Base-by-base conservation (phyloP, 2,797 vertebrate species). In the Poeciliopsis turneri region DNA sequence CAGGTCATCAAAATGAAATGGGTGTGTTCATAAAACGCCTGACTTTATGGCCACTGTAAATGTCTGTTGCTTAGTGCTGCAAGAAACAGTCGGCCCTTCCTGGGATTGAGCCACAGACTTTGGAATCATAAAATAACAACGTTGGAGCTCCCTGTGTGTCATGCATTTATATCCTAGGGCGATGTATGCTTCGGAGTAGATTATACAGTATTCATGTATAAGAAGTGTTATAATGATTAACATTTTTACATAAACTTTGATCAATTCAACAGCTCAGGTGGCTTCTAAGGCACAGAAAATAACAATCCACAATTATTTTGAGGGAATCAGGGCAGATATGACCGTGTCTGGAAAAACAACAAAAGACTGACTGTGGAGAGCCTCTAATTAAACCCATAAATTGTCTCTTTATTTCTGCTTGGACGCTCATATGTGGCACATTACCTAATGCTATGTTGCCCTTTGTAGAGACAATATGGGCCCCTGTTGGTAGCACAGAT, bases 31-130 rank as follows among this genome's bases (percentile, higher is more conserved):
- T 43, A 70, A 5, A 39, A 30, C 68, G 6, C 43, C 68, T n/a
- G 8, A 15, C 16, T 93, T 94, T 93, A 93, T 85, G 73, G 55
- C 55, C 0, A 81, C 82, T 84, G 87, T 95, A 94, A 94, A 93
- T 57, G 0, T 72, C 51, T 87, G 66, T 64, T 53, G 43, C 49
- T 78, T 46, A 20, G 69, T 47, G 76, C 33, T 70, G 72, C 46
- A 15, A 79, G 25, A 59, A 76, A 73, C 12, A 28, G 13, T 55
- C 55, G 33, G 23, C 73, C 74, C 78, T 80, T 55, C 75, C 64
- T 78, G 43, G 69, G 78, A 41, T 33, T 72, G 28, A 78, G 74
- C 41, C 66, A 41, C 49, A 91, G 92, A 95, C 95, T 95, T 95
- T 93, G 87, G 81, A 87, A 90, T 88, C 92, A 93, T 91, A 92